phyloP scores from a whole-genome alignment of 2,113 vertebrate genomes.

The Apteryx mantelli region DNA sequence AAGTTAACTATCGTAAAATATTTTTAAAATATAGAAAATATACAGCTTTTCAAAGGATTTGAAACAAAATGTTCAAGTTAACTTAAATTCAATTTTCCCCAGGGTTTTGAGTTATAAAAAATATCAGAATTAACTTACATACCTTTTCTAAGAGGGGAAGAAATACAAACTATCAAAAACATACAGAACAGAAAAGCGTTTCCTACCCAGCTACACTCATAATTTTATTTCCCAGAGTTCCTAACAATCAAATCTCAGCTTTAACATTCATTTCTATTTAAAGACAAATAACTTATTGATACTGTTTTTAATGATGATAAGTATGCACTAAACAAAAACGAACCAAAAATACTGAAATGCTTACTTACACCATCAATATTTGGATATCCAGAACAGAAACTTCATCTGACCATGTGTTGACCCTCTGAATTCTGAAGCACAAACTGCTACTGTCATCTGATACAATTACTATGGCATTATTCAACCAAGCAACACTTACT shows the following conservation, averaged over 20 bases:
- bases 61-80: not conserved
- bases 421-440: not conserved
- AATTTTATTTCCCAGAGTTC: not conserved
- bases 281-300: not conserved
- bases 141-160: not conserved
- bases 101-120: not conserved
- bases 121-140: not conserved
- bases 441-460: not conserved
- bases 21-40: not conserved
- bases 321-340: not conserved
- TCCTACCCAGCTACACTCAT: not conserved
- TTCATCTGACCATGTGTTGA: accelerated
- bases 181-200: not conserved
- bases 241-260: not conserved
- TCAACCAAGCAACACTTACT: not conserved
- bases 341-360: not conserved
- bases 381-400: not conserved
- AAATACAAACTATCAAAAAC: not conserved
- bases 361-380: not conserved
- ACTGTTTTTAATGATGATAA: not conserved
- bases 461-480: not conserved
- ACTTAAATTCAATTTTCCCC: not conserved
- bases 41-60: not conserved
- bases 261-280: not conserved
- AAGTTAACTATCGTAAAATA: not conserved